Conservation (phyloP, 2,113 vertebrate genomes). For the Argyrosomus japonicus region DNA sequence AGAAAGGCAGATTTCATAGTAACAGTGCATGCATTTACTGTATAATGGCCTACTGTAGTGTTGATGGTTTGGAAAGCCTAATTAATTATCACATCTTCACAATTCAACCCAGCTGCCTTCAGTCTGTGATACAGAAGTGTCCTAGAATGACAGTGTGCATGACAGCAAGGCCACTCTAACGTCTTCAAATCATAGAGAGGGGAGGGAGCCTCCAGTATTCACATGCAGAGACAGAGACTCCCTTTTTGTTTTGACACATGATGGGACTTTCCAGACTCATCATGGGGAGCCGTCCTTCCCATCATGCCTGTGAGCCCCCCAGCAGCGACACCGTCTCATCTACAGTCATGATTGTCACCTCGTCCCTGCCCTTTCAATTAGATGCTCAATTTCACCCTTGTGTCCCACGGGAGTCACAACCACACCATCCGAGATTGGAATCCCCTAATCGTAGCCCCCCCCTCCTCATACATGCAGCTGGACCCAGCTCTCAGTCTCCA, state of each 20-base stretch:
- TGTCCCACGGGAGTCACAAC: constrained; percentile 77
- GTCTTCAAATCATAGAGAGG: constrained; percentile 36
- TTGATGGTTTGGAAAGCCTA: constrained; percentile 11
- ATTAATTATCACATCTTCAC: not conserved
- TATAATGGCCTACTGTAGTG: not conserved
- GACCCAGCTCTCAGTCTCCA: constrained; percentile 30
- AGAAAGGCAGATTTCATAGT: not conserved
- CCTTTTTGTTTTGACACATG: constrained; percentile 68
- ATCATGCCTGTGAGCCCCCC: constrained; percentile 61
- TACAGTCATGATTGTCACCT: constrained; percentile 84
- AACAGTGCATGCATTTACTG: constrained; percentile 6
- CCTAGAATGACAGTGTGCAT: constrained; percentile 39
- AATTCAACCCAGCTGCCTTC: constrained; percentile 18
- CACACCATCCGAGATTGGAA: constrained; percentile 80
- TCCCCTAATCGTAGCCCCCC: constrained; percentile 60
- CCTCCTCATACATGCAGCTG: constrained; percentile 36
- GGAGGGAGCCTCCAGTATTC: constrained; percentile 23
- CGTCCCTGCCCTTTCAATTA: constrained; percentile 85
- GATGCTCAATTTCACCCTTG: constrained; percentile 84
- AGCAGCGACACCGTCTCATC: constrained; percentile 78
- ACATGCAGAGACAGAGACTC: not conserved
- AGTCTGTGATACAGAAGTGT: constrained; percentile 35
- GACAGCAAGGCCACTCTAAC: constrained; percentile 41
- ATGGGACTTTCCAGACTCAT: constrained; percentile 68
- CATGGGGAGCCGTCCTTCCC: constrained; percentile 52